A percentile compares a stretch with the other conserved stretches of the same genome.
Conservation (phyloP, 2,113 vertebrate species). For the Vidua chalybeata region DNA sequence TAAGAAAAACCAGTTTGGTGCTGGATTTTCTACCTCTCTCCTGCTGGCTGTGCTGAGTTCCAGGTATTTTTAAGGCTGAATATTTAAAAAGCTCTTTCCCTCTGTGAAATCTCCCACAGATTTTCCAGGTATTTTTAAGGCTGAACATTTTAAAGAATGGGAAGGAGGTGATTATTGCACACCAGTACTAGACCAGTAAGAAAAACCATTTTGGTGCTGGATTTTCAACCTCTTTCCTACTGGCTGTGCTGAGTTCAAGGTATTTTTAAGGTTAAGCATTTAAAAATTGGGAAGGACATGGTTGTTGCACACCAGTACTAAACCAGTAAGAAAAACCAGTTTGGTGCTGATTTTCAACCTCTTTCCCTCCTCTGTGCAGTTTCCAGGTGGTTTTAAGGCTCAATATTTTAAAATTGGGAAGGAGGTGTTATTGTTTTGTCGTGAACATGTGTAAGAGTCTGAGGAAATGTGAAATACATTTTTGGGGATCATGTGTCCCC, state of each 20-base stretch:
- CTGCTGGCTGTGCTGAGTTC: no score
- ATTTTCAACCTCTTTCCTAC: neutral
- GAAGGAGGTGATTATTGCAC: no score
- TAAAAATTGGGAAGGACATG: neutral
- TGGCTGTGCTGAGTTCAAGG: neutral
- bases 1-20: no score
- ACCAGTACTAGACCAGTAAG: neutral
- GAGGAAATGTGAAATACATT: neutral
- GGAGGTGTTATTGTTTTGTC: neutral
- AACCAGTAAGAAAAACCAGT: neutral
- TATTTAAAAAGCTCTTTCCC: neutral
- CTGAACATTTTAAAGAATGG: neutral
- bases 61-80: neutral
- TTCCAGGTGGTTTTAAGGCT: neutral
- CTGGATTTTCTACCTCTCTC: no score
- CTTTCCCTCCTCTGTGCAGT: neutral
- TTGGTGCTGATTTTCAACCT: neutral
- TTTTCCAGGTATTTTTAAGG: neutral
- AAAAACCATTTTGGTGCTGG: neutral
- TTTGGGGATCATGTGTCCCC: neutral
- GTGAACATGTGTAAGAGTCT: rapidly evolving
- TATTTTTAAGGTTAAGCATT: neutral
- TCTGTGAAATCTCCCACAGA: neutral
- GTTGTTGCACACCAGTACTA: neutral
- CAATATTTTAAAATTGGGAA: neutral